Base-by-base conservation (phyloP, 2,113 vertebrate genomes). In the Chloebia gouldiae region DNA sequence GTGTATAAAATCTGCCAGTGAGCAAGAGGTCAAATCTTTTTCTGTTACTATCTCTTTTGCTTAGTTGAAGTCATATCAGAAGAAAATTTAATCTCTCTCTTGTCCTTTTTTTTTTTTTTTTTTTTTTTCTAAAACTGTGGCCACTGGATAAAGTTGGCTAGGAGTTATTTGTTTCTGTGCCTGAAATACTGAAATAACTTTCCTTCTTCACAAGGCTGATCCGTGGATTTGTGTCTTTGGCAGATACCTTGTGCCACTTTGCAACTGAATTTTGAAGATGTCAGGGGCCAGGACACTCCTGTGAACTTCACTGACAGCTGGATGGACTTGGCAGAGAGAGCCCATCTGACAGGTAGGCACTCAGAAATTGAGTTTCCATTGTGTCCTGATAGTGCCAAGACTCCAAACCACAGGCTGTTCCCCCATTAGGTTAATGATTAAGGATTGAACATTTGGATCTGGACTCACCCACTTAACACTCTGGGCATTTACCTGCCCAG, bases 401-500 rank as follows among this genome's bases (percentile, higher is more conserved):
- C n/a, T 57, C 51, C 28, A 83, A 80, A 49, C 10, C 21, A n/a
- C 28, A 49, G 42, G 25, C 45, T 73, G 25, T 12, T 70, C 2
- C 45, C 31, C 11, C 10, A 5, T 49, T 30, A 51, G 49, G 63
- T 59, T n/a, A n/a, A 40, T 11, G 25, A 27, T 79, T 35, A 53
- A 60, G 33, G 21, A 11, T 21, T 81, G 40, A 51, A 50, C 12
- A 8, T 61, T 24, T 81, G 44, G 18, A 11, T 50, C 15, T 66
- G 25, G 21, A 39, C 54, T 93, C 31, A 51, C 22, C 24, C 21
- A 8, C 8, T 24, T 27, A 35, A 6, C 10, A 13, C 16, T 91
- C 27, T n/a, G 53, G 31, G 15, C 22, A 6, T 71, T 56, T n/a
- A 27, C 22, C 16, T 0, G 0, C n/a, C n/a, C n/a, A 64, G 23